Evolutionary conservation across 2,797 vertebrate genomes (phyloP).

Genomic region (Tiaroga cobitis): DNA sequence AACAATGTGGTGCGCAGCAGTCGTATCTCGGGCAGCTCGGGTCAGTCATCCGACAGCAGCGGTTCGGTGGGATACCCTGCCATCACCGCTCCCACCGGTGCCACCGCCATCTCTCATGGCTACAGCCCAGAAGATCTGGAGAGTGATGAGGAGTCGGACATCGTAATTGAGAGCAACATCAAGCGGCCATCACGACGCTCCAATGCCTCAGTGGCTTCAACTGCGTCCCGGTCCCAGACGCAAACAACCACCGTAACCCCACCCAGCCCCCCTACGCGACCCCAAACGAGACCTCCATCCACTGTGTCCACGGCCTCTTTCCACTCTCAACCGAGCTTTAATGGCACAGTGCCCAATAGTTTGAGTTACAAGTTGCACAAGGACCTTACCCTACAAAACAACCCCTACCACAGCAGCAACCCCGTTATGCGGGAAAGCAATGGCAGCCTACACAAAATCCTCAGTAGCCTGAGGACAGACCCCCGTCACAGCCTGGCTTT

Average conservation of each 20-base stretch:
- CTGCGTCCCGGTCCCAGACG: slow-evolving; percentile 64
- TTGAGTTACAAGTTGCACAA: slow-evolving; percentile 88
- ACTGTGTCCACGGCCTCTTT: slow-evolving; percentile 80
- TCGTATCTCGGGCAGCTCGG: slow-evolving; percentile 88
- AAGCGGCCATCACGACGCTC: slow-evolving; percentile 86
- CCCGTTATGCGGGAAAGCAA: slow-evolving; percentile 86
- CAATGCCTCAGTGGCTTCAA: slow-evolving; percentile 76
- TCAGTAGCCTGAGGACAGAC: slow-evolving; percentile 92
- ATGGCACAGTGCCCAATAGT: slow-evolving; percentile 81
- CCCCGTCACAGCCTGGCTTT: slow-evolving; percentile 92
- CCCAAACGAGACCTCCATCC: slow-evolving; percentile 75
- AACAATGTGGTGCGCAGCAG: slow-evolving; percentile 95
- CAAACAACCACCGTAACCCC: slow-evolving; percentile 42
- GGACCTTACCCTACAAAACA: slow-evolving; percentile 80
- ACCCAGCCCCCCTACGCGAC: slow-evolving; percentile 68
- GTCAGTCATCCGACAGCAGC: slow-evolving; percentile 92
- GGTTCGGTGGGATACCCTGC: slow-evolving; percentile 86
- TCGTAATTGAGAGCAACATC: slow-evolving; percentile 92
- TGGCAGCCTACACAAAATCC: slow-evolving; percentile 90
- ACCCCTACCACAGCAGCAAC: slow-evolving; percentile 76
- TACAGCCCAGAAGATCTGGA: slow-evolving; percentile 91
- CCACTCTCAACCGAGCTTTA: slow-evolving; percentile 80
- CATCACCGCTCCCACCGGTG: slow-evolving; percentile 61
- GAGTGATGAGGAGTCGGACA: slow-evolving; percentile 94
- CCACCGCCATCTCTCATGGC: slow-evolving; percentile 70